These are phyloP conservation scores for Hermaeophaga mercurialis DNA, from an alignment of 2,888 invertebrate genomes.

Conservation along the genomic window DNA sequence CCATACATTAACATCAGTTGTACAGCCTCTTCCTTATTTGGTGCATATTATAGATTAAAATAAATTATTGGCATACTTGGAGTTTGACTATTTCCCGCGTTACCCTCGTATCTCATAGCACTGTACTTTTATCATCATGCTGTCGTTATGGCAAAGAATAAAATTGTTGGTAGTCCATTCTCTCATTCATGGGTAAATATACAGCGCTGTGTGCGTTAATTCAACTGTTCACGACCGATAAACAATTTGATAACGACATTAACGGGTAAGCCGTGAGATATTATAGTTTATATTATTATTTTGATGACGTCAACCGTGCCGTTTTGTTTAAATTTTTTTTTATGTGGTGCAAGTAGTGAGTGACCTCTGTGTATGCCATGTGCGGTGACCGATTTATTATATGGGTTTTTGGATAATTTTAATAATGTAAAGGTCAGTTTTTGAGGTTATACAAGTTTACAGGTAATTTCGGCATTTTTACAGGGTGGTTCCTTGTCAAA, in stretches of 20 bases:
- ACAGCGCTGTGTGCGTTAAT: conserved; percentile 31
- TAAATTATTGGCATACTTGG: too few relatives aligned
- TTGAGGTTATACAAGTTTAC: too few relatives aligned
- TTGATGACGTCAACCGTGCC: conserved; percentile 4
- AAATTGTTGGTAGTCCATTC: neutral
- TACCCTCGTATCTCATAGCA: neutral
- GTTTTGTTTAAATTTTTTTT: conserved; percentile 1
- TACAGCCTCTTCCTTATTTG: too few relatives aligned
- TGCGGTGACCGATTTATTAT: conserved; percentile 2
- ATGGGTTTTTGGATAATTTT: neutral
- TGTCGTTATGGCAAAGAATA: neutral
- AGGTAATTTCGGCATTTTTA: too few relatives aligned
- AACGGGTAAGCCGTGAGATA: neutral
- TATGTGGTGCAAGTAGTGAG: neutral
- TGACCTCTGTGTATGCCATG: conserved; percentile 10
- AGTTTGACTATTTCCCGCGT: too few relatives aligned
- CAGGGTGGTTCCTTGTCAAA: too few relatives aligned
- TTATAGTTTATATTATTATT: neutral
- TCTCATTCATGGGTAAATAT: conserved; percentile 32
- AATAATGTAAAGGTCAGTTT: conserved; percentile 19
- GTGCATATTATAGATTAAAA: too few relatives aligned
- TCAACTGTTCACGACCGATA: conserved; percentile 33
- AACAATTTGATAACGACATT: conserved; percentile 31
- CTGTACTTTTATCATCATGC: neutral
- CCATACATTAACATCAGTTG: too few relatives aligned